These are phyloP conservation scores for Melanogrammus aeglefinus DNA, from an alignment of 2,797 vertebrate genomes.

Conservation along the genomic window DNA sequence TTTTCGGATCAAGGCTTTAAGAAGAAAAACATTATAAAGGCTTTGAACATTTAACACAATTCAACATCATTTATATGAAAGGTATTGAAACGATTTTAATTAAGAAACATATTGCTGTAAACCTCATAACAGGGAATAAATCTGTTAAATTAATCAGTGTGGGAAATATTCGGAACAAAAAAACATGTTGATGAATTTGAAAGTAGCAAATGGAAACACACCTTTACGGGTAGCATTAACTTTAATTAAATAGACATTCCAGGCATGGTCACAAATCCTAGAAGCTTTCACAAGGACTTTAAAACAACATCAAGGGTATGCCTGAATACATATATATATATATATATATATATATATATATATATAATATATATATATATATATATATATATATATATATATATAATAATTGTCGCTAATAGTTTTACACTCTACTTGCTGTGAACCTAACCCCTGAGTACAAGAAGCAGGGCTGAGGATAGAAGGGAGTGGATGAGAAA, in stretches of 20 bases:
- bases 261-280: too few species aligned
- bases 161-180: neutral
- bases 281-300: neutral
- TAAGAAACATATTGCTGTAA: neutral
- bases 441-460: slow-evolving; percentile 10
- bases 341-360: too few species aligned
- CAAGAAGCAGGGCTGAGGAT: slow-evolving; percentile 35
- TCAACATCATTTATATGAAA: neutral
- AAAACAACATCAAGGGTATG: neutral
- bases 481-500: slow-evolving; percentile 42
- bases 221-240: too few species aligned
- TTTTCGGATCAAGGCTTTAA: neutral
- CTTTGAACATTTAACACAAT: neutral
- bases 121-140: neutral
- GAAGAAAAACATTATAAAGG: too few species aligned
- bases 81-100: neutral
- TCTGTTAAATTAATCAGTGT: too few species aligned
- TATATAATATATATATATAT: too few species aligned
- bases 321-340: neutral
- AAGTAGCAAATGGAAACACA: too few species aligned
- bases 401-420: neutral
- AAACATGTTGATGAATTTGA: neutral
- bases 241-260: too few species aligned
- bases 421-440: slow-evolving; percentile 5
- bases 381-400: neutral